Base-by-base conservation (phyloP, 1,140 invertebrate genomes). In the Phymastichus coffea region DNA sequence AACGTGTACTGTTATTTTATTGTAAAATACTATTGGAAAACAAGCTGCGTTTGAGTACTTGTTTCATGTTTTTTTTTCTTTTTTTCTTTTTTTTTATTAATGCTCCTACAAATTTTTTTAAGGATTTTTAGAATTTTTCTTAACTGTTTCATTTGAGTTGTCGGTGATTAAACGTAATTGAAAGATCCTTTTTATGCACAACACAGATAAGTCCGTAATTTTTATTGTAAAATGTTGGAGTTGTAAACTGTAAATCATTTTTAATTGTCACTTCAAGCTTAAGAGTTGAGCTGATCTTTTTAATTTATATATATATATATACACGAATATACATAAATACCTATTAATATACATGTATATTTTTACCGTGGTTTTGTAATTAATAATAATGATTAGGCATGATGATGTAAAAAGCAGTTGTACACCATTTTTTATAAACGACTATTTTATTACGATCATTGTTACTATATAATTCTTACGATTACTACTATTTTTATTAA, bases 181-280 rank as follows among this genome's bases (percentile, higher is more conserved):
- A 62, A 51, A 35, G 20, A 47, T 53, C 47, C 25, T 22, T 57
- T 38, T 38, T 63, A 17, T 52, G 33, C 43, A 57, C 28, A 60
- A 28, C n/a, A 20, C n/a, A n/a, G n/a, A 47, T 46, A 47, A 55
- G 28, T 30, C 20, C 52, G 38, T 48, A 41, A 53, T 40, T 55
- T 58, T 25, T 49, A 53, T 37, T 28, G 33, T 52, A 41, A n/a
- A 28, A 23, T 43, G 46, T 52, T 47, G 25, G 35, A 71, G 67
- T 70, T 71, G 65, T 73, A 72, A 63, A 51, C 71, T 72, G 66
- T 61, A 65, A 71, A 65, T 15, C 23, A 49, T 58, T 69, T 54
- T 65, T 66, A 58, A 63, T 66, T 61, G 61, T 66, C 62, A 51
- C 60, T 61, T 59, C 53, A 57, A 59, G 46, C 67, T 71, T 61